A percentile compares a stretch with the other conserved stretches of the same genome.
Evolutionary conservation across 2,113 vertebrate species (phyloP).

Genomic region (Cygnus buccinator): DNA sequence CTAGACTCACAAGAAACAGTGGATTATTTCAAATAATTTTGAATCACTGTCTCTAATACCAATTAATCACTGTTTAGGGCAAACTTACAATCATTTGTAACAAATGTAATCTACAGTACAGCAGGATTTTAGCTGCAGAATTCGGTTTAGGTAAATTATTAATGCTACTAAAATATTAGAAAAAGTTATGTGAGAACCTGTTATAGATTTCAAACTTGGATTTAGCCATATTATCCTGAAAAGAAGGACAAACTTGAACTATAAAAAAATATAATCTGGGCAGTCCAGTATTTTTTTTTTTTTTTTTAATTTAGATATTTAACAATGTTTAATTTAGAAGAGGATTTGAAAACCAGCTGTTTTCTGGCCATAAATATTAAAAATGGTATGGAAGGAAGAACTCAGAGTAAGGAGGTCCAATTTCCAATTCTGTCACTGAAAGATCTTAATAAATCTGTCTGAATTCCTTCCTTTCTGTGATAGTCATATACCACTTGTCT

Average conservation of each 20-base stretch:
- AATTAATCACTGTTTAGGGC: constrained; percentile 6
- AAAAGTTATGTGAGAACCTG: neutral
- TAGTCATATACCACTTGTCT: rapidly evolving
- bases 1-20: neutral
- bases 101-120: constrained; percentile 12
- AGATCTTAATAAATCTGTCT: neutral
- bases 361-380: neutral
- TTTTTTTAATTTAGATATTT: neutral
- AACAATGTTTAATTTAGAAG: neutral
- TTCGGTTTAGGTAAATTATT: constrained; percentile 41
- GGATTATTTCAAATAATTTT: constrained; percentile 7
- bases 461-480: neutral
- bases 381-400: neutral
- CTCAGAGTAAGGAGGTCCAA: neutral
- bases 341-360: neutral
- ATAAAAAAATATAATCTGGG: neutral
- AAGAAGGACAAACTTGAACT: neutral
- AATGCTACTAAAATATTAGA: constrained; percentile 4
- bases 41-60: neutral
- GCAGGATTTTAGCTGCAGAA: neutral
- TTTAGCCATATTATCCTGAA: neutral
- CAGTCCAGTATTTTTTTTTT: neutral
- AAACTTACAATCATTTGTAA: constrained; percentile 11
- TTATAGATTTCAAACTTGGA: neutral
- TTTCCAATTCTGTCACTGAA: neutral